phyloP scores from a whole-genome alignment of 2,113 vertebrate genomes.

The Pica pica region DNA sequence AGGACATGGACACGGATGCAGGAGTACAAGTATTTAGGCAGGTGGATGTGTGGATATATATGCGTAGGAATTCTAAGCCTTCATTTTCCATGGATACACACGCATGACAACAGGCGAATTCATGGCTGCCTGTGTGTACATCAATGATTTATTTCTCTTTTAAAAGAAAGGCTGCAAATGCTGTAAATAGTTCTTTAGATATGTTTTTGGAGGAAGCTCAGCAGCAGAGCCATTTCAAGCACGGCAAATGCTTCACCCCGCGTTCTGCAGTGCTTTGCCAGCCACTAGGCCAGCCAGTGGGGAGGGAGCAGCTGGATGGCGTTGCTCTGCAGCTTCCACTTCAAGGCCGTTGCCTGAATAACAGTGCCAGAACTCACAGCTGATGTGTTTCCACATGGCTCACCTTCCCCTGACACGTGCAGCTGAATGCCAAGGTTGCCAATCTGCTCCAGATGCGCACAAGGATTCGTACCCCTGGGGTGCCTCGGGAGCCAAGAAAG shows the following conservation, averaged over 20 bases:
- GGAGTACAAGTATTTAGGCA: rapidly evolving
- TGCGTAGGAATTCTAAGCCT: neutral
- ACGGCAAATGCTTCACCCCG: rapidly evolving
- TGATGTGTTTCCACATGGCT: neutral
- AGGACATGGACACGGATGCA: rapidly evolving
- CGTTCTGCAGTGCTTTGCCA: neutral
- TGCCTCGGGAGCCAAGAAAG: neutral
- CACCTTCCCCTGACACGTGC: neutral
- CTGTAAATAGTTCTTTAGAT: neutral
- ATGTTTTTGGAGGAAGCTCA: neutral
- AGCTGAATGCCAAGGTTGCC: neutral
- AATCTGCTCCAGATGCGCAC: rapidly evolving
- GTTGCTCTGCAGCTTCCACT: neutral
- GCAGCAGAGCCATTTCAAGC: neutral
- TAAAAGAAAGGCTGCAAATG: neutral
- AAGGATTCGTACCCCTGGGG: neutral
- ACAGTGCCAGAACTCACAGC: neutral
- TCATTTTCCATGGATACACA: neutral
- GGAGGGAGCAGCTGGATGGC: neutral
- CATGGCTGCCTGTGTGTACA: rapidly evolving
- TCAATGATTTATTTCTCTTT: neutral
- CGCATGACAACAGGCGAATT: rapidly evolving
- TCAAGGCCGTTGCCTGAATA: neutral
- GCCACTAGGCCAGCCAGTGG: neutral
- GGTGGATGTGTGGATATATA: neutral